phyloP scores from a whole-genome alignment of 1,140 invertebrate genomes.

The Drosophila orena region DNA sequence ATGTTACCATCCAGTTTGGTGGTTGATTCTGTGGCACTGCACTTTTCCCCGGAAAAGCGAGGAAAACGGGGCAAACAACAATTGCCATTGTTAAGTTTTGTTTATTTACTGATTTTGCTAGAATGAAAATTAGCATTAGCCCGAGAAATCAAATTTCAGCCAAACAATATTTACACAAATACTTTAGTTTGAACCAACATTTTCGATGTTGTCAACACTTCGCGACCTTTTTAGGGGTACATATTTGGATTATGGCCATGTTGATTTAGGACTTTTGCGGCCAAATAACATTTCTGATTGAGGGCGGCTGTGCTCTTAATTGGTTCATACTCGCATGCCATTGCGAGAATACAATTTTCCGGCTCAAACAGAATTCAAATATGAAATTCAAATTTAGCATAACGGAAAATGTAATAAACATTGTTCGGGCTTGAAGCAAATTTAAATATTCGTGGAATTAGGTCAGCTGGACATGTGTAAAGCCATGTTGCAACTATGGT shows the following conservation, averaged over 20 bases:
- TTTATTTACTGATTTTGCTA: constrained; percentile 67
- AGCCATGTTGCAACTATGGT: constrained; percentile 65
- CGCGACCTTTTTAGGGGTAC: constrained; percentile 4
- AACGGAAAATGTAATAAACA: constrained; percentile 2
- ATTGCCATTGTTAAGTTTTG: constrained; percentile 63
- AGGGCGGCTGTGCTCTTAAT: constrained; percentile 36
- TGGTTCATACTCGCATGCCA: constrained; percentile 11
- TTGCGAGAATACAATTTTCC: constrained; percentile 3
- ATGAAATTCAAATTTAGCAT: constrained; percentile 3
- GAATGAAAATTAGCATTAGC: constrained; percentile 73
- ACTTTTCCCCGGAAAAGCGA: constrained; percentile 18
- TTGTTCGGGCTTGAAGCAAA: constrained; percentile 20
- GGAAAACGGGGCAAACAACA: constrained; percentile 30
- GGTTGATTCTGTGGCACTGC: constrained; percentile 28
- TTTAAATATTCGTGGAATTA: constrained; percentile 51
- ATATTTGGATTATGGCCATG: constrained; percentile 43
- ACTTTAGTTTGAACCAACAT: constrained; percentile 61
- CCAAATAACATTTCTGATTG: constrained; percentile 44
- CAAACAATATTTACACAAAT: constrained; percentile 77
- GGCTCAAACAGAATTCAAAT: constrained; percentile 16
- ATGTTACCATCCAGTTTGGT: constrained; percentile 50
- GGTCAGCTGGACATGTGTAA: constrained; percentile 76
- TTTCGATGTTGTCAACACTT: constrained; percentile 67
- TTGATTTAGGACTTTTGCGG: constrained; percentile 65
- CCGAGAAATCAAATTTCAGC: constrained; percentile 67